Conservation (phyloP, 2,888 invertebrate genomes). For the Sturmia bella region DNA sequence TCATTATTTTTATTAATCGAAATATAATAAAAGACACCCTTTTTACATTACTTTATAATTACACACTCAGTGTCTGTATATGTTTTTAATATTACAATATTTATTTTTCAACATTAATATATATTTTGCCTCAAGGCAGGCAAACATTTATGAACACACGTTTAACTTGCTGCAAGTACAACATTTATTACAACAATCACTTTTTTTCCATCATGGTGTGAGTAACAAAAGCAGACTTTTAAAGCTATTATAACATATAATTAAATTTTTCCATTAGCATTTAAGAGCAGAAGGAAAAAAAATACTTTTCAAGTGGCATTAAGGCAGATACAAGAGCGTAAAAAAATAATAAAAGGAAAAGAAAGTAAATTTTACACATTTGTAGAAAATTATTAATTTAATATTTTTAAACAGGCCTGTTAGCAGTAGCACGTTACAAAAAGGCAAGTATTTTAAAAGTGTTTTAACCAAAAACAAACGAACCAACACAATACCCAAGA, state of each 20-base stretch:
- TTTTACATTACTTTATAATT: slow-evolving; percentile 44
- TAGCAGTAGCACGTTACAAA: not conserved
- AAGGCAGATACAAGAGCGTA: not conserved
- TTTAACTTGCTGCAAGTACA: slow-evolving; percentile 22
- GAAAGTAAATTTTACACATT: not conserved
- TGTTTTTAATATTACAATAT: slow-evolving; percentile 67
- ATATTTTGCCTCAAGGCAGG: slow-evolving; percentile 54
- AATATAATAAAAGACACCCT: slow-evolving; percentile 17
- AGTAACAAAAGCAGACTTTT: slow-evolving; percentile 42
- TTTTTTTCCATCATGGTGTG: not conserved
- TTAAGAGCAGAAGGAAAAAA: slow-evolving; percentile 36
- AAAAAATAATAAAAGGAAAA: not conserved
- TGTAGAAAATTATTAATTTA: slow-evolving; percentile 40
- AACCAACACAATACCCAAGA: slow-evolving; percentile 13
- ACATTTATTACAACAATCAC: slow-evolving; percentile 9
- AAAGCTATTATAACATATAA: slow-evolving; percentile 65
- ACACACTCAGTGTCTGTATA: slow-evolving; percentile 59
- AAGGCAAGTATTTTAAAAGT: slow-evolving; percentile 31
- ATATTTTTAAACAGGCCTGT: slow-evolving; percentile 37
- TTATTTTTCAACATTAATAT: slow-evolving; percentile 12
- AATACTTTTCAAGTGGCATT: not conserved
- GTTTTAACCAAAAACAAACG: not conserved
- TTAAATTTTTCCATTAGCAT: slow-evolving; percentile 69
- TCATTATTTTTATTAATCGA: slow-evolving; percentile 51
- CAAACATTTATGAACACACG: slow-evolving; percentile 47